Percentiles rank a stretch among this genome's conserved stretches.
These are phyloP conservation scores for Dioctria linearis DNA, from an alignment of 2,888 invertebrate species.

Conservation along the genomic window DNA sequence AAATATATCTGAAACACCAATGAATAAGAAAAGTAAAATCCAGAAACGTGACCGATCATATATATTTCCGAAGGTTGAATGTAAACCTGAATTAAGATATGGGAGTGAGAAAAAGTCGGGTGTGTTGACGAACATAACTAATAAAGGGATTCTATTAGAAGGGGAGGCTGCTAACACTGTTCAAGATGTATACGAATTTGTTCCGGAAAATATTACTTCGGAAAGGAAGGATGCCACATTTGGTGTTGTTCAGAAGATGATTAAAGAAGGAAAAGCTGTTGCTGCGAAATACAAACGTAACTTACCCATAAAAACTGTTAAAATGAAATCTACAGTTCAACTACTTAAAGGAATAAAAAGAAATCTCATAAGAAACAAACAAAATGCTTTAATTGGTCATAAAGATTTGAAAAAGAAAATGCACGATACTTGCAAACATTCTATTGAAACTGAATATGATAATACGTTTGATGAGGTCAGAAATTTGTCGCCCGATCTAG, in stretches of 20 bases:
- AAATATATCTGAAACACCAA: too few species aligned
- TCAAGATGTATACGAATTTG: constrained; percentile 6
- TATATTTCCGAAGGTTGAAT: too few species aligned
- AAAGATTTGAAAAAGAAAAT: background rate
- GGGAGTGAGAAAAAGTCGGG: too few species aligned
- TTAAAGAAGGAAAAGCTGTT: background rate
- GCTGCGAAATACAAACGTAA: background rate
- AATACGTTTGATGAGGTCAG: too few species aligned
- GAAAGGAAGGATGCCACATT: background rate
- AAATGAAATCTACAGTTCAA: background rate
- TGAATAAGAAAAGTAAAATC: too few species aligned
- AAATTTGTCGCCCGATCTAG: too few species aligned
- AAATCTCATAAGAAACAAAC: background rate
- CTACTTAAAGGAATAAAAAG: background rate
- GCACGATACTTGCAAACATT: background rate
- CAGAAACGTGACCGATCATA: too few species aligned
- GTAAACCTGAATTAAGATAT: too few species aligned
- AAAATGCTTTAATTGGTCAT: background rate
- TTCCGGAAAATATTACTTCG: background rate
- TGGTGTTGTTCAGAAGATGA: background rate
- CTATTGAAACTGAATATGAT: background rate
- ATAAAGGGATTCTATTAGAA: too few species aligned
- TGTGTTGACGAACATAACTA: too few species aligned
- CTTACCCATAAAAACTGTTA: background rate
- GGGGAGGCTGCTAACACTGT: too few species aligned